Evolutionary conservation across 1,140 invertebrate species (phyloP), one percentile per base, ranked within the genome.

Genomic region (Macrocentrus cingulum): DNA sequence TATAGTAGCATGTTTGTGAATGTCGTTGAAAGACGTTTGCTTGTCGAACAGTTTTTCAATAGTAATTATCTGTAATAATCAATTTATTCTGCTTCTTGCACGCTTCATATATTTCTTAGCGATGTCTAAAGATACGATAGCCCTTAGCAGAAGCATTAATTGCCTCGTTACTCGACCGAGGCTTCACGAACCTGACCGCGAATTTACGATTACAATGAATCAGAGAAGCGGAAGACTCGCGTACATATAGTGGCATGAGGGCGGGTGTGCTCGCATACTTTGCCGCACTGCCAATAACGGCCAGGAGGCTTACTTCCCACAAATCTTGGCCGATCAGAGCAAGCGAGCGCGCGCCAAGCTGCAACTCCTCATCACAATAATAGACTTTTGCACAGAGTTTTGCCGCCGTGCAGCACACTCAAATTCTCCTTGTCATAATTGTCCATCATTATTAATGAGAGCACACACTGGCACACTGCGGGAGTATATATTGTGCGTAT

Each of bases 291-390:
- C 19, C 32, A 44, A 25, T 50, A 57, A 50, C 46, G 55, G 55
- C 46, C 46, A 50, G 29, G 18, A 57, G 55, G 55, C 42, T 57
- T 57, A 57, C 55, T 57, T 57, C 55, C 46, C 55, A 57, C 46
- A 57, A 49, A 46, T 56, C 32, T 37, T 32, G 20, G 19, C 50
- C 55, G 25, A 53, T 53, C 45, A 32, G 39, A n/a, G n/a, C n/a
- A n/a, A n/a, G n/a, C n/a, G n/a, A n/a, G n/a, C n/a, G n/a, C n/a
- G n/a, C n/a, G n/a, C n/a, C n/a, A n/a, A n/a, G n/a, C n/a, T n/a
- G n/a, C n/a, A n/a, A n/a, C n/a, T n/a, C 19, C 34, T 41, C 15
- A 11, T 8, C 11, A 23, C n/a, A 49, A 18, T n/a, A 34, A 34
- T 25, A 23, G 2, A 49, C 7, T 18, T 20, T 23, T 7, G 8